phyloP scores from a whole-genome alignment of 2,888 invertebrate genomes.

The Nebria brevicollis region DNA sequence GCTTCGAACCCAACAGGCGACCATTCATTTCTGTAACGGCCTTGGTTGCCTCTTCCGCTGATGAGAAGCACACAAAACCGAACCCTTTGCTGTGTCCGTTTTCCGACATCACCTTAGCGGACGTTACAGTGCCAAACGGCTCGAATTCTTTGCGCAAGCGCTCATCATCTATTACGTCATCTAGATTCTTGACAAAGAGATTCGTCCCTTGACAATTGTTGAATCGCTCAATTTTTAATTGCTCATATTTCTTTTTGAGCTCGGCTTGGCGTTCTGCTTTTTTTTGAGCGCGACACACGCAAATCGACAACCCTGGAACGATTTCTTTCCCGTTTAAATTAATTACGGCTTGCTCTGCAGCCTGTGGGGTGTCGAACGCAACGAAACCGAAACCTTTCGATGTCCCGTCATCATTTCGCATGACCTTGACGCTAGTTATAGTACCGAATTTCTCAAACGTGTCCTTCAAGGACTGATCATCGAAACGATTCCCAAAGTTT shows the following conservation, averaged over 20 bases:
- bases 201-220: conserved; percentile 78
- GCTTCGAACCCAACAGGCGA: conserved; percentile 74
- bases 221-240: conserved; percentile 89
- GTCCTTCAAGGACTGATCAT: conserved; percentile 86
- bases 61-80: conserved; percentile 77
- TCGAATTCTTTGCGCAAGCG: conserved; percentile 72
- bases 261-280: conserved; percentile 97
- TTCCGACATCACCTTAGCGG: conserved; percentile 73
- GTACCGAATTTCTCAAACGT: conserved; percentile 93
- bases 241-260: conserved; percentile 94
- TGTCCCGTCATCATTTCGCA: conserved; percentile 89
- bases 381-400: conserved; percentile 99
- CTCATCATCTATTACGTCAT: conserved; percentile 76
- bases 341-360: conserved; percentile 91
- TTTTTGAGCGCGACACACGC: conserved; percentile 98
- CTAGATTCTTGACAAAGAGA: conserved; percentile 78
- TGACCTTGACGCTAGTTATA: conserved; percentile 91
- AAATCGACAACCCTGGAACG: conserved; percentile 82
- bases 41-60: conserved; percentile 76
- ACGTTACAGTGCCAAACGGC: conserved; percentile 75
- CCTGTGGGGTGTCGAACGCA: conserved; percentile 95
- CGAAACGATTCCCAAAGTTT: conserved; percentile 94
- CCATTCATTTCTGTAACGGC: conserved; percentile 80
- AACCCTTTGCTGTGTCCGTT: conserved; percentile 71
- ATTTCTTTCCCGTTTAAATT: conserved; percentile 91